These are phyloP conservation scores for Andrena camellia DNA, from an alignment of 2,888 invertebrate species.

Conservation along the genomic window DNA sequence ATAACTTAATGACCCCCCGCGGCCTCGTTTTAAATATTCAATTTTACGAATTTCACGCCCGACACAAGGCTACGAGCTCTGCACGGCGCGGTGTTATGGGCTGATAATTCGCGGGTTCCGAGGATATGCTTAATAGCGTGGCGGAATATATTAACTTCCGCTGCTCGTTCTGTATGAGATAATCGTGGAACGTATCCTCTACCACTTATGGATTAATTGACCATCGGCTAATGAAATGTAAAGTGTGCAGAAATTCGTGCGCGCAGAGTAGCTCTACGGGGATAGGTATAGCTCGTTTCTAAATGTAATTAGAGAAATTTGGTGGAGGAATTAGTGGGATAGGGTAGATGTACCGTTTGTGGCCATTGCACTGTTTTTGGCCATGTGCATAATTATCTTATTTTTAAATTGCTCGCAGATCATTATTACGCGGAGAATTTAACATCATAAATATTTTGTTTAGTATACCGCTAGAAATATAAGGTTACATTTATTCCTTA, in stretches of 20 bases:
- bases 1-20: constrained; percentile 30
- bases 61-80: neutral
- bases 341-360: too few species aligned
- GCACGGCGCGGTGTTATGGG: neutral
- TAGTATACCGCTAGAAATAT: too few species aligned
- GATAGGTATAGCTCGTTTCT: too few species aligned
- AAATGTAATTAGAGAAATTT: too few species aligned
- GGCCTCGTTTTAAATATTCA: constrained; percentile 29
- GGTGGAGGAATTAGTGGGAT: too few species aligned
- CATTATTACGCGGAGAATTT: too few species aligned
- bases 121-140: neutral
- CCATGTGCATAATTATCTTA: too few species aligned
- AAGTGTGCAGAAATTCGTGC: neutral
- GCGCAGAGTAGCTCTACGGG: too few species aligned
- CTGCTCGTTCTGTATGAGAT: neutral
- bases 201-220: neutral
- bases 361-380: too few species aligned
- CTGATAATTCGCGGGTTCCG: neutral
- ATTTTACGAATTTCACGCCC: constrained; percentile 6
- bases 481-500: too few species aligned
- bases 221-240: neutral
- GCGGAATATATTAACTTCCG: constrained; percentile 11
- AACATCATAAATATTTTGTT: too few species aligned
- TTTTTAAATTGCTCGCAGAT: too few species aligned
- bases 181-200: neutral